Percentiles rank a stretch among this genome's conserved stretches.
phyloP scores from a whole-genome alignment of 2,113 vertebrate species.

The Azemiops feae region DNA sequence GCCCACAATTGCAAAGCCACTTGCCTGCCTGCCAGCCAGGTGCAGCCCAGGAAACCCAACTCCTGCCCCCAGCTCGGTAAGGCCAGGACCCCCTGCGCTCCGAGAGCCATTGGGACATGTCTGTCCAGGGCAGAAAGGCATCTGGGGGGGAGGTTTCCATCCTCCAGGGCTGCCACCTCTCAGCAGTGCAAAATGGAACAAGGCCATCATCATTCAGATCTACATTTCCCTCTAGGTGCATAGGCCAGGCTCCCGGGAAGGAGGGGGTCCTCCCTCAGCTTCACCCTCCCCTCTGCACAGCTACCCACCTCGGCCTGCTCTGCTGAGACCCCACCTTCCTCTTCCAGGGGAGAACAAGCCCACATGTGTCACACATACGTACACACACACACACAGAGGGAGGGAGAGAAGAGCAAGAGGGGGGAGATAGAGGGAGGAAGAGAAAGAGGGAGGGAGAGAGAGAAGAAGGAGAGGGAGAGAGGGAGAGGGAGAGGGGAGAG shows the following conservation, averaged over 20 bases:
- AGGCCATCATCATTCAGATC: not conserved
- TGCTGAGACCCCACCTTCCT: not conserved
- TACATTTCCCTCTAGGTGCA: not conserved
- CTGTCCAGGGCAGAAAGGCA: not conserved
- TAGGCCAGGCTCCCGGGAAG: not conserved
- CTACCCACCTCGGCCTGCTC: not conserved
- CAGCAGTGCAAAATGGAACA: not conserved
- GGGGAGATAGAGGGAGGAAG: too few relatives aligned
- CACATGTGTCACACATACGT: not conserved
- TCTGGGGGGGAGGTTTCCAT: not conserved
- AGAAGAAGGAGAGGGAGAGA: too few relatives aligned
- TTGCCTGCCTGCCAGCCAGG: not conserved
- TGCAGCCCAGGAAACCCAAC: not conserved
- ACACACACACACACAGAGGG: too few relatives aligned
- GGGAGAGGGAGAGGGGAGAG: too few relatives aligned
- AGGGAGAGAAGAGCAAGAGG: too few relatives aligned
- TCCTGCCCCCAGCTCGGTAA: not conserved
- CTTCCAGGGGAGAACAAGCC: not conserved
- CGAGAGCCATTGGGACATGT: not conserved
- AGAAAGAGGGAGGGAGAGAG: too few relatives aligned
- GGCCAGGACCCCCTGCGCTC: too few relatives aligned
- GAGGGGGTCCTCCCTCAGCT: not conserved
- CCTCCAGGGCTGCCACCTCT: not conserved
- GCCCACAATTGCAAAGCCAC: too few relatives aligned
- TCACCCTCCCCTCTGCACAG: too few relatives aligned